Base-by-base conservation (phyloP, 35 echinoderm and acorn worm genomes). In the Holothuria glaberrima region DNA sequence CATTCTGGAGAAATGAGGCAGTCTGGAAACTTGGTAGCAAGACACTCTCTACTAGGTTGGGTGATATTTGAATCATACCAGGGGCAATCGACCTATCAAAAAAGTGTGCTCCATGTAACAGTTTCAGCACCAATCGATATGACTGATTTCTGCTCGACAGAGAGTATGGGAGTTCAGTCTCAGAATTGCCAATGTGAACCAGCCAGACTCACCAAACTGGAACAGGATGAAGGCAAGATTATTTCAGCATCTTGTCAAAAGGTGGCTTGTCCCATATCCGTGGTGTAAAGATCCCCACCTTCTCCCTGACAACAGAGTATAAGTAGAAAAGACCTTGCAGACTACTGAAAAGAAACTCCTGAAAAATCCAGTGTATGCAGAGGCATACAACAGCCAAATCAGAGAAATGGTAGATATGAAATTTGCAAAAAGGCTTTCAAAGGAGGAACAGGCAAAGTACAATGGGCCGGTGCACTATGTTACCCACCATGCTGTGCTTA, bases 211-310 rank as follows among this genome's bases (percentile, higher is more conserved):
- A n/a, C n/a, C n/a, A n/a, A n/a, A n/a, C n/a, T n/a, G n/a, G n/a
- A n/a, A n/a, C n/a, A n/a, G n/a, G n/a, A n/a, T n/a, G n/a, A n/a
- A n/a, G n/a, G n/a, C n/a, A n/a, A n/a, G n/a, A n/a, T n/a, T n/a
- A n/a, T n/a, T n/a, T 60, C 41, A 30, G 87, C 82, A 16, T 73
- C 90, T 45, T 86, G 80, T 44, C 46, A 54, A 61, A 92, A 86
- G 50, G 80, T 88, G 93, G 93, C 34, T 91, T n/a, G 67, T 91
- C 2, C 93, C 93, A 25, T 94, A 91, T 32, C 93, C 89, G 16
- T 94, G 93, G 93, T 38, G 48, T n/a, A 94, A 88, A 41, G 89
- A 94, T 58, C 82, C 93, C 9, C 31, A 82, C 17, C 30, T 68
- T 24, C 83, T 91, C 25, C 71, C 89, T 46, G 89, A 91, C 56